phyloP scores from a whole-genome alignment of 2,888 invertebrate species.

The Caradrina clavipalpis region DNA sequence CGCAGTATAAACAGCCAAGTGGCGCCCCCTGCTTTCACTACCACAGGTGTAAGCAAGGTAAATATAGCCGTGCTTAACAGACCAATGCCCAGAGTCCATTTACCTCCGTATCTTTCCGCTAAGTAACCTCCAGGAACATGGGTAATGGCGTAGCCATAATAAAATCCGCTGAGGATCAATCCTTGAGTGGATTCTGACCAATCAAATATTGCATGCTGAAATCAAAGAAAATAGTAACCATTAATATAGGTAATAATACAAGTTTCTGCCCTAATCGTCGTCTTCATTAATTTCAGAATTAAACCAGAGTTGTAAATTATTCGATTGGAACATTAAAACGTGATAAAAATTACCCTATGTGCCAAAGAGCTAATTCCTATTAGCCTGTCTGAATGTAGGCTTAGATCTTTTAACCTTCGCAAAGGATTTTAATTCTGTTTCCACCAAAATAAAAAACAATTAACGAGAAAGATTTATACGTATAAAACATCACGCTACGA shows the following conservation, averaged over 20 bases:
- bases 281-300: too few species aligned
- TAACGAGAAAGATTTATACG: too few species aligned
- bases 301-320: too few species aligned
- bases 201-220: slow-evolving; percentile 90
- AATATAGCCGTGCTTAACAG: slow-evolving; percentile 95
- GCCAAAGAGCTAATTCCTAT: too few species aligned
- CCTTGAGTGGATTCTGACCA: slow-evolving; percentile 95
- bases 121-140: slow-evolving; percentile 96
- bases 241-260: neutral
- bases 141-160: slow-evolving; percentile 96
- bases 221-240: slow-evolving; percentile 54
- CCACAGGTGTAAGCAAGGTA: slow-evolving; percentile 95
- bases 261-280: too few species aligned
- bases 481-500: too few species aligned
- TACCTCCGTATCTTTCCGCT: slow-evolving; percentile 96
- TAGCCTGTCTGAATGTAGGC: too few species aligned
- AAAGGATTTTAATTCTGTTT: too few species aligned
- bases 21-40: slow-evolving; percentile 91
- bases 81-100: slow-evolving; percentile 95
- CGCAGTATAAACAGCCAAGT: slow-evolving; percentile 91
- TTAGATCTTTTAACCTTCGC: too few species aligned
- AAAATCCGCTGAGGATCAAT: slow-evolving; percentile 95
- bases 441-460: too few species aligned
- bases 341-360: too few species aligned
- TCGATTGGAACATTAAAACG: too few species aligned